These are phyloP conservation scores for Odontamblyopus lacepedii DNA, from an alignment of 2,797 vertebrate species.

Conservation along the genomic window DNA sequence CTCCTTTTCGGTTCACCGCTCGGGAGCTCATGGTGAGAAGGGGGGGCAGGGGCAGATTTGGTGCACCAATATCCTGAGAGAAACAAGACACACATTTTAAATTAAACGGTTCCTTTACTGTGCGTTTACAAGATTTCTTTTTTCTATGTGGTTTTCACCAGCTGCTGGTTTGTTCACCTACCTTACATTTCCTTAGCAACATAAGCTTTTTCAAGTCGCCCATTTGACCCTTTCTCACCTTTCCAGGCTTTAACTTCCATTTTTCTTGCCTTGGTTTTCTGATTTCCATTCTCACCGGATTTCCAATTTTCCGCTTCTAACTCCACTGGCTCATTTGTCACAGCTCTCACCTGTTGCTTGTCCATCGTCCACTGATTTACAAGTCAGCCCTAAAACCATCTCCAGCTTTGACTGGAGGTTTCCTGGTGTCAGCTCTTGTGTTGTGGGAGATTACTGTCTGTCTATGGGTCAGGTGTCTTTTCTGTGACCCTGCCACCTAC, in stretches of 20 bases:
- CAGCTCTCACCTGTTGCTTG: constrained; percentile 67
- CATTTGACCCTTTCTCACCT: constrained; percentile 1
- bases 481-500: constrained; percentile 37
- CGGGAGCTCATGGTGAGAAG: constrained; percentile 82
- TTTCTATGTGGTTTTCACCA: background rate
- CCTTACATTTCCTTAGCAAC: background rate
- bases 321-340: constrained; percentile 47
- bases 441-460: constrained; percentile 31
- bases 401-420: constrained; percentile 16
- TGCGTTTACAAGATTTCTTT: background rate
- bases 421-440: constrained; percentile 45
- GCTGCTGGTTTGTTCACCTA: background rate
- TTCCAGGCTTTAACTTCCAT: constrained; percentile 49
- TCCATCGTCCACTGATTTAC: constrained; percentile 61
- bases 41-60: constrained; percentile 2
- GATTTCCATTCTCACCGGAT: constrained; percentile 30
- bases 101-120: background rate
- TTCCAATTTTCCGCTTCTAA: constrained; percentile 44
- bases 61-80: constrained; percentile 7
- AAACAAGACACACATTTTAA: constrained; percentile 5
- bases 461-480: constrained; percentile 52
- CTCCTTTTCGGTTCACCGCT: constrained; percentile 78
- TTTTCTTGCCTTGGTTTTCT: constrained; percentile 49
- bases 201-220: background rate
- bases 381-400: constrained; percentile 18